Evolutionary conservation across 2,797 vertebrate genomes (phyloP).

Genomic region (Macroramphosus scolopax): DNA sequence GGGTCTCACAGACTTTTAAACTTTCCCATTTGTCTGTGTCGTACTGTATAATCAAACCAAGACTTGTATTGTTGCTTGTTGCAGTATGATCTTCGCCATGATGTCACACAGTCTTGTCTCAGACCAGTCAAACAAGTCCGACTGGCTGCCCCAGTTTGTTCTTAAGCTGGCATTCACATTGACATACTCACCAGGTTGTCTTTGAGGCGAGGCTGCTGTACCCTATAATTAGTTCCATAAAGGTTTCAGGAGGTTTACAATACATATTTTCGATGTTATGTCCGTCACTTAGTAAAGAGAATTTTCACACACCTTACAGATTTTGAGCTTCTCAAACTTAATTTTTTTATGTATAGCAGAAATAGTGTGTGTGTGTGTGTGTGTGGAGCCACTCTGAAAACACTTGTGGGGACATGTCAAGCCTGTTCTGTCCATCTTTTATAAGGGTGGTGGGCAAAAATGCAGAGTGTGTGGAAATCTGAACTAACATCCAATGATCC

Average conservation of each 20-base stretch:
- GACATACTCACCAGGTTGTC: too few relatives aligned
- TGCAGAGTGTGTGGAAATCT: too few relatives aligned
- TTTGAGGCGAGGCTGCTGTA: too few relatives aligned
- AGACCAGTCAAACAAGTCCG: constrained; percentile 53
- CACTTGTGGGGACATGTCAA: constrained; percentile 12
- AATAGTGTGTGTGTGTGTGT: neutral
- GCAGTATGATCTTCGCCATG: too few relatives aligned
- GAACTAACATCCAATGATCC: too few relatives aligned
- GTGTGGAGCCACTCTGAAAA: neutral
- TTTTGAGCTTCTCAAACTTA: too few relatives aligned
- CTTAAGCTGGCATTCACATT: neutral
- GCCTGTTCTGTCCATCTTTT: constrained; percentile 15
- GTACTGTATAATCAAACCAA: too few relatives aligned
- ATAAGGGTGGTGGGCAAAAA: too few relatives aligned
- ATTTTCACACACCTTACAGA: too few relatives aligned
- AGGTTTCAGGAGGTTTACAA: constrained; percentile 9
- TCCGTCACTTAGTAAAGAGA: too few relatives aligned
- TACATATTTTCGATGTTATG: constrained; percentile 28
- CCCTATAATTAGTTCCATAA: neutral
- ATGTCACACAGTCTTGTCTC: constrained; percentile 7
- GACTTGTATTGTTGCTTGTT: too few relatives aligned
- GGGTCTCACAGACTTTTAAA: constrained; percentile 26
- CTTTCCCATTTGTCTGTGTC: constrained; percentile 21
- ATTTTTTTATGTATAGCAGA: too few relatives aligned
- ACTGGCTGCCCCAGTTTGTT: constrained; percentile 14